These are phyloP conservation scores for Drosophila rellima DNA, from an alignment of 2,888 invertebrate species.

Conservation along the genomic window DNA sequence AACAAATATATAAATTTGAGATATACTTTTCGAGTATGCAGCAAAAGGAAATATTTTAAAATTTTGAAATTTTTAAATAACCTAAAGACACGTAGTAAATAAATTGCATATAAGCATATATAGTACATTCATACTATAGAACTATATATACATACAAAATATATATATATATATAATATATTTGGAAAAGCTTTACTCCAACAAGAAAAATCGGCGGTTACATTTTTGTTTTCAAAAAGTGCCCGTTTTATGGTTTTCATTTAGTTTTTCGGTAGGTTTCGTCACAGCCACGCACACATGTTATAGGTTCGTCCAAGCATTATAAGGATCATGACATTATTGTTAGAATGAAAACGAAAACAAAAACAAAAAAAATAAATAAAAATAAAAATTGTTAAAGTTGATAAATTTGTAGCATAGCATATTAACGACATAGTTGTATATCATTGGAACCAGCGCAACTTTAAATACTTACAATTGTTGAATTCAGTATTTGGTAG, in stretches of 20 bases:
- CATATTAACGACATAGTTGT: slow-evolving; percentile 55
- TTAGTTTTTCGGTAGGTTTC: slow-evolving; percentile 53
- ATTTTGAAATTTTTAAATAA: slow-evolving; percentile 57
- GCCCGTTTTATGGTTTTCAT: slow-evolving; percentile 63
- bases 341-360: slow-evolving; percentile 54
- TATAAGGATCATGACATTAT: slow-evolving; percentile 61
- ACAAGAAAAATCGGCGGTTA: slow-evolving; percentile 48
- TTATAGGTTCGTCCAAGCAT: slow-evolving; percentile 61
- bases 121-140: slow-evolving; percentile 31
- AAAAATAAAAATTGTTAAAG: slow-evolving; percentile 71
- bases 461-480: slow-evolving; percentile 72
- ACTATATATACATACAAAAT: slow-evolving; percentile 38
- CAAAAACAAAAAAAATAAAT: slow-evolving; percentile 10
- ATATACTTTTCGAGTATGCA: slow-evolving; percentile 34
- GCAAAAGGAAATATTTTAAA: slow-evolving; percentile 52
- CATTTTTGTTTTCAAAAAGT: slow-evolving; percentile 64
- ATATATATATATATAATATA: slow-evolving; percentile 44
- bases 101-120: slow-evolving; percentile 51
- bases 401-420: slow-evolving; percentile 76
- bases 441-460: slow-evolving; percentile 53
- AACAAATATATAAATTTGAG: slow-evolving; percentile 40
- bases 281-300: slow-evolving; percentile 54
- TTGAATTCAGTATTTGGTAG: slow-evolving; percentile 71
- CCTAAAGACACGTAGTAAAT: slow-evolving; percentile 49
- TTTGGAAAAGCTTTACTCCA: slow-evolving; percentile 73